Evolutionary conservation across 2,113 vertebrate genomes (phyloP).

Genomic region (Syngnathoides biaculeatus): DNA sequence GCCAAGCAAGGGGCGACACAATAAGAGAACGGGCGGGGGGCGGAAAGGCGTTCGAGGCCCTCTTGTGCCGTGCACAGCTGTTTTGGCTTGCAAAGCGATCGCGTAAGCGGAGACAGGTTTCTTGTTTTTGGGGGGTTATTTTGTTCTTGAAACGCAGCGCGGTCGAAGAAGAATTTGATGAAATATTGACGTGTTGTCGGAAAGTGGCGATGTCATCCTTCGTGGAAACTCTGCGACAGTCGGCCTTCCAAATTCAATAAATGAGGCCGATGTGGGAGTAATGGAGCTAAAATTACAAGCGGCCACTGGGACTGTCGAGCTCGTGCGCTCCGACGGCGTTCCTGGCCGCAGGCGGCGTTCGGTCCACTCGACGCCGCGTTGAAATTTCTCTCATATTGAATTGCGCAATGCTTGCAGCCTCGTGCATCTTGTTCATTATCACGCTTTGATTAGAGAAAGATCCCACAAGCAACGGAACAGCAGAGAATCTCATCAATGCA

Average conservation of each 20-base stretch:
- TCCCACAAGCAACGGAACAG: not conserved
- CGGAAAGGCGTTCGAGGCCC: constrained; percentile 70
- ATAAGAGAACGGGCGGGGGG: constrained; percentile 74
- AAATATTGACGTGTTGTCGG: constrained; percentile 25
- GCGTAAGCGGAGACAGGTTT: constrained; percentile 70
- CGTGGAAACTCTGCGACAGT: constrained; percentile 24
- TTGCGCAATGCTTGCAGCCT: not conserved
- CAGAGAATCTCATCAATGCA: not conserved
- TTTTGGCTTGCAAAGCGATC: constrained; percentile 78
- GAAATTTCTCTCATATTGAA: constrained; percentile 4
- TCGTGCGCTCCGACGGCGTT: not conserved
- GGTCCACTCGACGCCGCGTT: not conserved
- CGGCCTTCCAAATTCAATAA: constrained; percentile 29
- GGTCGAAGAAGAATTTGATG: constrained; percentile 28
- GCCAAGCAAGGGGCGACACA: constrained; percentile 67
- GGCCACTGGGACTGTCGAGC: constrained; percentile 14
- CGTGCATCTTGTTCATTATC: constrained; percentile 1
- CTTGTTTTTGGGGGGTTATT: constrained; percentile 8
- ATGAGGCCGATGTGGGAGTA: constrained; percentile 17
- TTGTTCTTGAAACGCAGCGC: not conserved
- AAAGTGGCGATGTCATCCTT: constrained; percentile 25
- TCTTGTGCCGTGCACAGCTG: constrained; percentile 71
- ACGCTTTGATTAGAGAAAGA: not conserved
- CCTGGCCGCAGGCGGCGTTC: not conserved
- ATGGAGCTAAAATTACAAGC: constrained; percentile 37